These are phyloP conservation scores for Calcarius ornatus DNA, from an alignment of 2,113 vertebrate species.

Conservation along the genomic window DNA sequence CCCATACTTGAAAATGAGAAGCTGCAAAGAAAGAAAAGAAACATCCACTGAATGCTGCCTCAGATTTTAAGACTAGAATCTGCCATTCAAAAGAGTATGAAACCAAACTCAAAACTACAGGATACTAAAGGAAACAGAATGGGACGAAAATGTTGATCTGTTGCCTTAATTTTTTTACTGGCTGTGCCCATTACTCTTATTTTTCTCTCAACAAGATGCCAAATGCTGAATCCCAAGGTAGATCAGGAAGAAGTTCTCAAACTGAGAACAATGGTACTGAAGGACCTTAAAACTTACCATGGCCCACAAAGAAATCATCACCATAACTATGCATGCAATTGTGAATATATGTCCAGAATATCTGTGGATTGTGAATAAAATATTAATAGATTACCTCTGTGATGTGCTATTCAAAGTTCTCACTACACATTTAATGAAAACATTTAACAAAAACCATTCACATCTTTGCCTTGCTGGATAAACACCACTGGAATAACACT, in stretches of 20 bases:
- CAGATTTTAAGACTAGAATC: not conserved
- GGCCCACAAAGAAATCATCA: not conserved
- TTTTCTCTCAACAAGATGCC: not conserved
- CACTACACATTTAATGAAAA: not conserved
- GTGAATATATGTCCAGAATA: not conserved
- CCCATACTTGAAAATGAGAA: not conserved
- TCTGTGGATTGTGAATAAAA: not conserved
- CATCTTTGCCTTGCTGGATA: not conserved
- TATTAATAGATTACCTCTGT: not conserved
- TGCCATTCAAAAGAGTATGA: not conserved
- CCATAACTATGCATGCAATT: not conserved
- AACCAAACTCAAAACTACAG: not conserved
- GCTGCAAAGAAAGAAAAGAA: not conserved
- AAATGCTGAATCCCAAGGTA: not conserved
- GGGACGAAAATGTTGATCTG: not conserved
- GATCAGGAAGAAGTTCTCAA: not conserved
- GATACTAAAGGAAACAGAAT: not conserved
- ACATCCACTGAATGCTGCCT: not conserved
- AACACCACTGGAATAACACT: not conserved
- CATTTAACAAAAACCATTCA: not conserved
- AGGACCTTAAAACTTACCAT: not conserved
- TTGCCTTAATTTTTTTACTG: not conserved
- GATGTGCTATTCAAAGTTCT: not conserved
- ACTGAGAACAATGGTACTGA: not conserved
- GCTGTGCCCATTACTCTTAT: not conserved